Evolutionary conservation across 2,113 vertebrate species (phyloP).

Genomic region (Heteronetta atricapilla): DNA sequence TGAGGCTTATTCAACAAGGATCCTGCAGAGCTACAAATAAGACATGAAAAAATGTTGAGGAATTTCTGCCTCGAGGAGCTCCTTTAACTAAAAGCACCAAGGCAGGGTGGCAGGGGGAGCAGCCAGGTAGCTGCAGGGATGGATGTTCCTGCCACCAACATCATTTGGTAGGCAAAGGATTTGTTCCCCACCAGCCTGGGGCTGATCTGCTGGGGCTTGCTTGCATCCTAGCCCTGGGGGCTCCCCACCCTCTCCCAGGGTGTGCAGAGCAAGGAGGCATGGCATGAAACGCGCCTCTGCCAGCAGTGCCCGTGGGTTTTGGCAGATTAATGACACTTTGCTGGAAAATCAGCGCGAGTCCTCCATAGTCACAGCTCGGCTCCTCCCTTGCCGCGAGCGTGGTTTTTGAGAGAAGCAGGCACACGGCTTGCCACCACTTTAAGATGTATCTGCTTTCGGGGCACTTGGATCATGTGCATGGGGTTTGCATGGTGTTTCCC

Average conservation of each 20-base stretch:
- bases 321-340: neutral
- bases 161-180: neutral
- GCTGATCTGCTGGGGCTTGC: neutral
- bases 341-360: neutral
- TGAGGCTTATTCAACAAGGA: neutral
- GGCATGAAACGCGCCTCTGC: too few species aligned
- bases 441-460: neutral
- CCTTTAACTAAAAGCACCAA: neutral
- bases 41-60: neutral
- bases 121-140: neutral
- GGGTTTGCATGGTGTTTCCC: neutral
- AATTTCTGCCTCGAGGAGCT: neutral
- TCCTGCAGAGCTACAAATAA: neutral
- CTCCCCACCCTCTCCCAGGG: neutral
- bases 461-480: neutral
- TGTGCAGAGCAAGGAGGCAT: neutral
- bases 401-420: neutral
- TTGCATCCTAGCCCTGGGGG: neutral
- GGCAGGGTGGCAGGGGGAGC: neutral
- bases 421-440: neutral
- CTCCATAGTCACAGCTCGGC: neutral
- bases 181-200: neutral
- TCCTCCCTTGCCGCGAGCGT: accelerated
- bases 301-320: too few species aligned
- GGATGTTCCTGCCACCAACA: neutral